Conservation (phyloP, 2,113 vertebrate genomes). For the Sinocyclocheilus rhinocerous region DNA sequence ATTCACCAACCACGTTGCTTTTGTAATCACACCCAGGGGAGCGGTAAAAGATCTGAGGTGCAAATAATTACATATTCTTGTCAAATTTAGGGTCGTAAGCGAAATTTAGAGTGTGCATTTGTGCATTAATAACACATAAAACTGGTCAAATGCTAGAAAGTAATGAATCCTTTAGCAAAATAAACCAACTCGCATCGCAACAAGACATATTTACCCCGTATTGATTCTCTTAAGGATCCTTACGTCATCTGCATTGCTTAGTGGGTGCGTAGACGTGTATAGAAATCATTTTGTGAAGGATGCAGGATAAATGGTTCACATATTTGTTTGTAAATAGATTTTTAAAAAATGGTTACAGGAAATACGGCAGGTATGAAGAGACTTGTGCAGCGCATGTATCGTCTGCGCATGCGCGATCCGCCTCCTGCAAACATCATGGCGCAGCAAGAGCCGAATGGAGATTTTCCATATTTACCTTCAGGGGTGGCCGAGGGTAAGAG, state of each 20-base stretch:
- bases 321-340: background rate
- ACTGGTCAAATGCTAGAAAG: background rate
- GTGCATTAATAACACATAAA: background rate
- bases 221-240: background rate
- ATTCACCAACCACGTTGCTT: background rate
- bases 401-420: conserved; percentile 59
- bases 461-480: conserved; percentile 74
- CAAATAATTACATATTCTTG: background rate
- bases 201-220: background rate
- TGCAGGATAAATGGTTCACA: background rate
- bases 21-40: background rate
- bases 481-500: conserved; percentile 72
- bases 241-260: background rate
- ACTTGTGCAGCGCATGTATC: background rate
- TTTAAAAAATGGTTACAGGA: background rate
- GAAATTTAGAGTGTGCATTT: background rate
- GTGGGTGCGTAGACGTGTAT: background rate
- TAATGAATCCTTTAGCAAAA: background rate
- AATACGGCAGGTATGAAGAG: background rate
- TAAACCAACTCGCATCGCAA: background rate
- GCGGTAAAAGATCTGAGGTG: background rate
- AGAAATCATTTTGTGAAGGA: background rate
- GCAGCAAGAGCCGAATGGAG: conserved; percentile 71
- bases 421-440: conserved; percentile 69
- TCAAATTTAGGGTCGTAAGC: background rate